Conservation (phyloP, 2,888 invertebrate genomes). For the Piscicola geometra region DNA sequence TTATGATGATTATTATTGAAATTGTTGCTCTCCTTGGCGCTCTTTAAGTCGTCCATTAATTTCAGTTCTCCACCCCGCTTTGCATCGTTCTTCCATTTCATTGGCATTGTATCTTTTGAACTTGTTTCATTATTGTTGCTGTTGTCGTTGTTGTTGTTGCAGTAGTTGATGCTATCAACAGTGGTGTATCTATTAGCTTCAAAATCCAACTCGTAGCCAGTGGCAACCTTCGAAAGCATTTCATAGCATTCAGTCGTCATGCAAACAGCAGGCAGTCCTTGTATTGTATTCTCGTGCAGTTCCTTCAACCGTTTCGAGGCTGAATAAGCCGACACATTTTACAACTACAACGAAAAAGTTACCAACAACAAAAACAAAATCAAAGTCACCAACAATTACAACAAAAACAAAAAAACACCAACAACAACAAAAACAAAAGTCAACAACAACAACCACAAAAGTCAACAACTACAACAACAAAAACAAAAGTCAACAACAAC, state of each 20-base stretch:
- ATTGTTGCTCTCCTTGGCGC: neutral
- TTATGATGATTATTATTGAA: neutral
- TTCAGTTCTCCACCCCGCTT: no score
- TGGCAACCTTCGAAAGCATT: neutral
- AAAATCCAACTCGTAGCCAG: neutral
- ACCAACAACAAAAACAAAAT: no score
- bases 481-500: no score
- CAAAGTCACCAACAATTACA: neutral
- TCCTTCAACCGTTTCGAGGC: no score
- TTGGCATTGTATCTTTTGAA: neutral
- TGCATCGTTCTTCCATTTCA: neutral
- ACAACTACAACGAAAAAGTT: no score
- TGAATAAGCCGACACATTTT: no score
- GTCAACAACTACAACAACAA: neutral
- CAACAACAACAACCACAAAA: neutral
- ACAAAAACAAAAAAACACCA: neutral
- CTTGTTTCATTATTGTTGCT: neutral
- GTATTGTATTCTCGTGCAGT: no score
- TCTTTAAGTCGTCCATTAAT: neutral
- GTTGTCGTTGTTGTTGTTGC: slow-evolving; percentile 14
- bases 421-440: neutral
- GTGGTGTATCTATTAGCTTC: neutral
- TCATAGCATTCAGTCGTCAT: neutral
- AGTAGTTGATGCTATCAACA: neutral
- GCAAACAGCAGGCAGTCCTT: no score